These are phyloP conservation scores for Corydoras sp. DNA, from an alignment of 2,113 vertebrate species.

Conservation along the genomic window DNA sequence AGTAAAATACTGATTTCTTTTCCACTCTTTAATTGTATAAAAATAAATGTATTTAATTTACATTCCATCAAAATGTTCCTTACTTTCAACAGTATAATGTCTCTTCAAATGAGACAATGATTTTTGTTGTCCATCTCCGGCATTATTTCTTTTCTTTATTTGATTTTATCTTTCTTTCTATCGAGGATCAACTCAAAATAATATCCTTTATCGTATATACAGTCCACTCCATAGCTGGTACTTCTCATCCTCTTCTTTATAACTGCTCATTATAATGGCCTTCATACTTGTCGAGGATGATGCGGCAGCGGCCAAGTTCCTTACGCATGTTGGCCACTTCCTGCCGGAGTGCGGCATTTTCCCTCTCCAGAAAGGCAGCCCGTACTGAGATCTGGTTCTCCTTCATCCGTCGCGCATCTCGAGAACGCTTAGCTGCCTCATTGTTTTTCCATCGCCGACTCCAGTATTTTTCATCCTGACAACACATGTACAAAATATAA, in stretches of 20 bases:
- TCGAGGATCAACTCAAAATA: slow-evolving; percentile 15
- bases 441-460: slow-evolving; percentile 86
- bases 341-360: slow-evolving; percentile 80
- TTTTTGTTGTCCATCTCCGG: background rate
- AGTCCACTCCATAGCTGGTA: slow-evolving; percentile 26
- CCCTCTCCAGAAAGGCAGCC: slow-evolving; percentile 85
- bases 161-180: background rate
- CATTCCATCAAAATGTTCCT: too few species aligned
- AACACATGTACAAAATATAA: too few species aligned
- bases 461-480: slow-evolving; percentile 91
- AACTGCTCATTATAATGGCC: slow-evolving; percentile 73
- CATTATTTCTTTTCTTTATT: background rate
- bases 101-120: background rate
- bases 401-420: slow-evolving; percentile 85
- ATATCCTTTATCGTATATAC: background rate
- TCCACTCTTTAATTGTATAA: slow-evolving; percentile 19
- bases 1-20: background rate
- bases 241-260: slow-evolving; percentile 32
- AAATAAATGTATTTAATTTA: background rate
- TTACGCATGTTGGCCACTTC: slow-evolving; percentile 86
- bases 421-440: slow-evolving; percentile 85
- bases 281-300: slow-evolving; percentile 83
- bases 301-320: slow-evolving; percentile 84
- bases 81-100: too few species aligned
- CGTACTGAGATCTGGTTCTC: slow-evolving; percentile 91